A percentile compares a stretch with the other conserved stretches of the same genome.
Evolutionary conservation across 2,888 invertebrate genomes (phyloP).

Genomic region (Microplitis deprimator): DNA sequence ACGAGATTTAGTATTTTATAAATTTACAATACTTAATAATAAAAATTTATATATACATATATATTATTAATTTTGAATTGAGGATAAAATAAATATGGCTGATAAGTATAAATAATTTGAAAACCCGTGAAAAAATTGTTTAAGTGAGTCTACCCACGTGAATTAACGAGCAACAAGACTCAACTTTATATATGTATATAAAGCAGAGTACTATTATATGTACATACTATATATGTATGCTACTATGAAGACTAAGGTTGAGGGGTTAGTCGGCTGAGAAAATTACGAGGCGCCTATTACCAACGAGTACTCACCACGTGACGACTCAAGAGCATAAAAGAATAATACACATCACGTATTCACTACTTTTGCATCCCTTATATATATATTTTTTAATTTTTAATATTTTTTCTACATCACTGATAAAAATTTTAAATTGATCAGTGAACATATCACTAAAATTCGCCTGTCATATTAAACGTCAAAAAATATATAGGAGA

Average conservation of each 20-base stretch:
- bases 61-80: too few species aligned
- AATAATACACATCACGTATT: not conserved
- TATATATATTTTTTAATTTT: not conserved
- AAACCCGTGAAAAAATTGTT: not conserved
- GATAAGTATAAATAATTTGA: not conserved
- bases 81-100: too few species aligned
- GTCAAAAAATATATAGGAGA: too few species aligned
- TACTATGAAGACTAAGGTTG: slow-evolving; percentile 21
- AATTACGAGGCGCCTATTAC: slow-evolving; percentile 18
- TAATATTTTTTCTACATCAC: not conserved
- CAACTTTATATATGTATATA: not conserved
- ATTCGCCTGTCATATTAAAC: too few species aligned
- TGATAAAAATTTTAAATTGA: not conserved
- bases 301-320: slow-evolving; percentile 14
- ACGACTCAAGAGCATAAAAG: slow-evolving; percentile 22
- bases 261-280: slow-evolving; percentile 37
- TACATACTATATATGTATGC: not conserved
- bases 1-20: not conserved
- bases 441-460: too few species aligned
- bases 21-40: not conserved
- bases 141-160: slow-evolving; percentile 23
- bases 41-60: too few species aligned
- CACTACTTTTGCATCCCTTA: not conserved
- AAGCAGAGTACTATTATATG: not conserved
- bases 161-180: slow-evolving; percentile 28